Base-by-base conservation (phyloP, 2,797 vertebrate species). In the Cossypha niveicapilla region DNA sequence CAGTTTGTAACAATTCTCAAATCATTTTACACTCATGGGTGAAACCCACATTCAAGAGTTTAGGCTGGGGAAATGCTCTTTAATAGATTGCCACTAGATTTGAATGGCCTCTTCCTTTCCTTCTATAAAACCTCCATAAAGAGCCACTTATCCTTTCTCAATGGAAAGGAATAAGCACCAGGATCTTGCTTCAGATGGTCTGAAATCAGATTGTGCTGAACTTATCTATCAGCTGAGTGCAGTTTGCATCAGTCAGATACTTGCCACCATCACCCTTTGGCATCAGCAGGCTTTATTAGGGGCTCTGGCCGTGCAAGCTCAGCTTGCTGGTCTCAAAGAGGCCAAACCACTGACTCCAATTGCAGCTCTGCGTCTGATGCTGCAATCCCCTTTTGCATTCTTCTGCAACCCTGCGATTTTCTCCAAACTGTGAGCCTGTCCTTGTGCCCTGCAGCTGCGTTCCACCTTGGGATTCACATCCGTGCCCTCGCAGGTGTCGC, bases 381-480 rank as follows among this genome's bases (percentile, higher is more conserved):
- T 54, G 18, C 9, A 17, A 21, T 0, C 12, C 4, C 1, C 61
- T 37, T 78, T 47, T 11, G 4, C 19, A 60, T 41, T 5, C 17
- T 30, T 70, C 77, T 63, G 8, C 27, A 79, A 32, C 15, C 4
- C 35, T 35, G 10, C 10, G 5, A 11, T 84, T 81, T 76, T 50
- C 75, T 63, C 60, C 34, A 23, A 32, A 37, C 5, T 53, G 67
- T n/a, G 17, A 79, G 48, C 11, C 77, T 71, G 51, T 86, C 39
- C 75, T 57, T 50, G 42, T 18, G 35, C 3, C 1, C 53, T 3
- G 2, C 41, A 13, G 32, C 8, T 44, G 66, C 95, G 77, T 44
- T 7, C 32, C 27, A 0, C 18, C 57, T 93, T 92, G 77, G 94
- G 95, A 96, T 96, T 88, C 39, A 21, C 63, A 13, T 71, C 84